Evolutionary conservation across 2,113 vertebrate species (phyloP).

Genomic region (Otolemur garnettii): DNA sequence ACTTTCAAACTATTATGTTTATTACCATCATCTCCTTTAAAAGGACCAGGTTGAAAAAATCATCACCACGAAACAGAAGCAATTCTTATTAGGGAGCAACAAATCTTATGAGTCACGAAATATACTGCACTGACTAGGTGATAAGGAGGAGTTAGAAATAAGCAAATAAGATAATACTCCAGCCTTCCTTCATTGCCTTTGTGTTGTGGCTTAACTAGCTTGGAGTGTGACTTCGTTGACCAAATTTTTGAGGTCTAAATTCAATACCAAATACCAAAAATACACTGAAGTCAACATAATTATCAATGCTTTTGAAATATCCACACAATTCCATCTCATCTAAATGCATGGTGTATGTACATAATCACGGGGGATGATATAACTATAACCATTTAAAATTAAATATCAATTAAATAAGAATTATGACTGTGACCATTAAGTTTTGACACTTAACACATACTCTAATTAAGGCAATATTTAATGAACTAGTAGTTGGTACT

Average conservation of each 20-base stretch:
- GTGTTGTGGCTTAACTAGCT: not conserved
- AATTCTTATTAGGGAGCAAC: not conserved
- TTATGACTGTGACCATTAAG: not conserved
- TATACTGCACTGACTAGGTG: not conserved
- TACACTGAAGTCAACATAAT: not conserved
- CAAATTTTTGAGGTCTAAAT: not conserved
- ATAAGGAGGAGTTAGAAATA: not conserved
- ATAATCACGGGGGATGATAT: not conserved
- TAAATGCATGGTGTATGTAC: not conserved
- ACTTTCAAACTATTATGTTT: not conserved
- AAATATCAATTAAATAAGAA: constrained; percentile 62
- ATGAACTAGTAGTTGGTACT: constrained; percentile 62
- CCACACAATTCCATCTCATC: not conserved
- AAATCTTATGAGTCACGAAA: not conserved
- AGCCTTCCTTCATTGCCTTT: not conserved
- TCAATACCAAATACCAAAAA: not conserved
- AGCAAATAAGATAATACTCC: not conserved
- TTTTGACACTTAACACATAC: constrained; percentile 59
- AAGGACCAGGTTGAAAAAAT: not conserved
- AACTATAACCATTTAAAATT: constrained; percentile 29
- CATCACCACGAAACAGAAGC: not conserved
- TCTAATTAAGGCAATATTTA: constrained; percentile 71
- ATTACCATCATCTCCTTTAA: constrained; percentile 1
- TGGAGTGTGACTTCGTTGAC: not conserved
- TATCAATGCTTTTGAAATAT: not conserved